Conservation (phyloP, 92 coral and sea anemone genomes). For the Porites rus region DNA sequence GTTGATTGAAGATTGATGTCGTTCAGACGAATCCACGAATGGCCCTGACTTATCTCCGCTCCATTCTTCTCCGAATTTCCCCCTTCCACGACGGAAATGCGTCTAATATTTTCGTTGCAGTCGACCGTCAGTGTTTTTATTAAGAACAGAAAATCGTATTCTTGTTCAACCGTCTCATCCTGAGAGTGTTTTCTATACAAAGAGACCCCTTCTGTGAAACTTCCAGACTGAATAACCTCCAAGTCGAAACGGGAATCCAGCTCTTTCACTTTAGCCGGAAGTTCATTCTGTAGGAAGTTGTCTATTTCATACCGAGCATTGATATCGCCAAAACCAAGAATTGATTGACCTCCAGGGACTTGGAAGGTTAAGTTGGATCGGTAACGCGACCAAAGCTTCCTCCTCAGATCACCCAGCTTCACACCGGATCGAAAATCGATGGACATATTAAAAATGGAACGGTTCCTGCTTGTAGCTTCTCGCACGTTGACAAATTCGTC, state of each 20-base stretch:
- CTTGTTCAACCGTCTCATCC: conserved; percentile 26
- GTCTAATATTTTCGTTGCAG: not conserved
- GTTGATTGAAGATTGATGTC: conserved; percentile 1
- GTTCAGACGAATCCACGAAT: conserved; percentile 17
- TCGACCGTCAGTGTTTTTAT: conserved; percentile 9
- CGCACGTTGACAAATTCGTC: not conserved
- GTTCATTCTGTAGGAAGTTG: conserved; percentile 22
- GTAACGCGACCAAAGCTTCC: conserved; percentile 26
- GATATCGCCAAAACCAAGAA: conserved; percentile 8
- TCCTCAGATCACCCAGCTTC: conserved; percentile 14
- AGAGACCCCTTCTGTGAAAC: conserved; percentile 33
- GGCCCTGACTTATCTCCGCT: not conserved
- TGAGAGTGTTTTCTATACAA: conserved; percentile 20
- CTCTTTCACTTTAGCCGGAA: conserved; percentile 10
- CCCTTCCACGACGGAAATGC: conserved; percentile 24
- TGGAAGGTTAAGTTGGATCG: conserved; percentile 5
- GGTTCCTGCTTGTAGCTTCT: no score
- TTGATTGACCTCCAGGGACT: conserved; percentile 2
- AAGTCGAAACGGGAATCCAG: conserved; percentile 28
- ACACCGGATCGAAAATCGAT: conserved; percentile 21
- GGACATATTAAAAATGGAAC: not conserved
- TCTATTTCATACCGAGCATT: not conserved
- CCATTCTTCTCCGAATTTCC: not conserved
- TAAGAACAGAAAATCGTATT: conserved; percentile 20
- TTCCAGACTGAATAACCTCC: conserved; percentile 25